Evolutionary conservation across 2,888 invertebrate genomes (phyloP).

Genomic region (Anthophora plumipes): DNA sequence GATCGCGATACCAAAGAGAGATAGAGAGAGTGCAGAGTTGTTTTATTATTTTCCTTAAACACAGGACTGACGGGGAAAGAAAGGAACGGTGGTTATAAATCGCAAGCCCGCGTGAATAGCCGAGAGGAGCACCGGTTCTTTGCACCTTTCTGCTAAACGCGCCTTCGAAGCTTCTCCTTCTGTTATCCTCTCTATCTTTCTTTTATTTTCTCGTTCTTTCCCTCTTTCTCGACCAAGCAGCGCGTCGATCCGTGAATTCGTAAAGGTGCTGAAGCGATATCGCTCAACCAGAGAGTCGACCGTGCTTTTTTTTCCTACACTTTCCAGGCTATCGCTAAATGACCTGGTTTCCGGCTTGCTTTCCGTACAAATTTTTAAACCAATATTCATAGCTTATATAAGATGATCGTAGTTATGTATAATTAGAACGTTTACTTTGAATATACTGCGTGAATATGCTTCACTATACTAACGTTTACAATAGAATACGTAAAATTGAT

Average conservation of each 20-base stretch:
- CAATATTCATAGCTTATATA: conserved; percentile 30
- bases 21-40: conserved; percentile 21
- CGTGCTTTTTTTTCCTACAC: conserved; percentile 39
- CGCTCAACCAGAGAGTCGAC: conserved; percentile 34
- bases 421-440: conserved; percentile 9
- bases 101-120: conserved; percentile 80
- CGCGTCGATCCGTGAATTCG: conserved; percentile 60
- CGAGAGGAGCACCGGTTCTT: conserved; percentile 67
- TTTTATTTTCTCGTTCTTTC: not conserved
- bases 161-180: conserved; percentile 35
- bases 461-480: no score
- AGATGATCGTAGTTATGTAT: not conserved
- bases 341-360: conserved; percentile 31
- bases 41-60: conserved; percentile 65
- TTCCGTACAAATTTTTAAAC: conserved; percentile 34
- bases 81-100: conserved; percentile 77
- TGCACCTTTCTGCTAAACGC: conserved; percentile 58
- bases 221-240: conserved; percentile 9
- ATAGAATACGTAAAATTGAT: no score
- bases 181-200: conserved; percentile 3
- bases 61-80: conserved; percentile 37
- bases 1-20: not conserved
- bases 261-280: conserved; percentile 51
- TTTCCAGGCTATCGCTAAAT: conserved; percentile 30
- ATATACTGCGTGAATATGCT: no score